phyloP scores from a whole-genome alignment of 2,888 invertebrate species.

The Eristalis pertinax region DNA sequence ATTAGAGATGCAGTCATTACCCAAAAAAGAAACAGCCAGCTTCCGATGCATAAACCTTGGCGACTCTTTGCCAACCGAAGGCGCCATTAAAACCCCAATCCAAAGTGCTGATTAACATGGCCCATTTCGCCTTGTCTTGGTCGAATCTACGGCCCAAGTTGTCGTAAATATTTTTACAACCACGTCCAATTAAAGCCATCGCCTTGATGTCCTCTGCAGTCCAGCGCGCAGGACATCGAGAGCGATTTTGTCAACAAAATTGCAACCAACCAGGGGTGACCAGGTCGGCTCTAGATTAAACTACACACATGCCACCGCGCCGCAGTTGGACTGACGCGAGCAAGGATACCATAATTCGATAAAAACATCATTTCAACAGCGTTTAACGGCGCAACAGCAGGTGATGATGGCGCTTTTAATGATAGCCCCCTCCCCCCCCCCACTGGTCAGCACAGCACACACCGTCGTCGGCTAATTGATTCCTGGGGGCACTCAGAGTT shows the following conservation, averaged over 20 bases:
- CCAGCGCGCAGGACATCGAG: neutral
- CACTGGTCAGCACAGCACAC: conserved; percentile 2
- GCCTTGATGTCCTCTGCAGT: neutral
- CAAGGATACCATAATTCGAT: conserved; percentile 12
- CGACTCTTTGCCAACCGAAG: neutral
- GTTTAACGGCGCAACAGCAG: conserved; percentile 13
- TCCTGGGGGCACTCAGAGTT: conserved; percentile 28
- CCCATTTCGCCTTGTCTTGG: neutral
- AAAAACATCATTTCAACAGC: conserved; percentile 8
- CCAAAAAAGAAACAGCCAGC: neutral
- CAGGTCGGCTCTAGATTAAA: neutral
- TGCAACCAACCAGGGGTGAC: neutral
- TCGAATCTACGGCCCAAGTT: neutral
- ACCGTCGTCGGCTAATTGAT: conserved; percentile 34
- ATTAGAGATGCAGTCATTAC: neutral
- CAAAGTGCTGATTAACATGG: neutral
- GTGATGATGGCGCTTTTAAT: conserved; percentile 42
- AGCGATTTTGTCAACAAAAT: neutral
- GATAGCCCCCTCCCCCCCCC: too few relatives aligned
- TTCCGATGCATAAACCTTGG: neutral
- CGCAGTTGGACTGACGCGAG: neutral
- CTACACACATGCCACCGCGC: neutral
- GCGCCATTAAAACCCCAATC: neutral
- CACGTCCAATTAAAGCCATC: neutral
- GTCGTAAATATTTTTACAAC: neutral